phyloP scores from a whole-genome alignment of 2,888 invertebrate genomes.

The Muscina levida region DNA sequence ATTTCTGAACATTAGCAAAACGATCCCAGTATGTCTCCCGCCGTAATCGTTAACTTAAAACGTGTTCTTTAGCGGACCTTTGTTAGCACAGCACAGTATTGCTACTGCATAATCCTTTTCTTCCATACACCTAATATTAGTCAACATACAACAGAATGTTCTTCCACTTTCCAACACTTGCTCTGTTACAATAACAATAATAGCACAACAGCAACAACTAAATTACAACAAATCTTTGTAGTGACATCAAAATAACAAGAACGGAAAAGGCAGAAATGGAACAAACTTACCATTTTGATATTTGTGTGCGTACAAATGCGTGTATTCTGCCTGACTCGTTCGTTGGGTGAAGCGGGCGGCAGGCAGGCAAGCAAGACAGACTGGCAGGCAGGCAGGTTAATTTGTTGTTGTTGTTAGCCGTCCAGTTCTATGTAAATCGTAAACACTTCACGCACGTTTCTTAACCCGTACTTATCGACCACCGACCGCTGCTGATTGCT shows the following conservation, averaged over 20 bases:
- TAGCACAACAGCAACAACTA: background rate
- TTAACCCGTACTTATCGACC: conserved; percentile 4
- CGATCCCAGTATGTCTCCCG: too few relatives aligned
- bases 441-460: conserved; percentile 33
- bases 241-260: conserved; percentile 29
- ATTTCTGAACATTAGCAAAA: too few relatives aligned
- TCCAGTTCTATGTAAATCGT: background rate
- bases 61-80: too few relatives aligned
- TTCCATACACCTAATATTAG: too few relatives aligned
- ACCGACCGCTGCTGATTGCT: too few relatives aligned
- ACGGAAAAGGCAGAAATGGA: background rate
- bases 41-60: too few relatives aligned
- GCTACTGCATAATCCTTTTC: too few relatives aligned
- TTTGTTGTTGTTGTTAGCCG: conserved; percentile 26
- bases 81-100: too few relatives aligned
- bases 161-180: conserved; percentile 1
- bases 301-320: background rate
- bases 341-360: conserved; percentile 5
- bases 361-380: conserved; percentile 1
- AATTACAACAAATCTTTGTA: conserved; percentile 12
- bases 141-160: background rate
- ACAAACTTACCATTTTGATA: conserved; percentile 4
- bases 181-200: background rate
- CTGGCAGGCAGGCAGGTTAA: conserved; percentile 23
- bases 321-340: too few relatives aligned